A percentile compares a stretch with the other conserved stretches of the same genome.
Evolutionary conservation across 2,113 vertebrate genomes (phyloP).

Genomic region (Illadopsis cleaveri): DNA sequence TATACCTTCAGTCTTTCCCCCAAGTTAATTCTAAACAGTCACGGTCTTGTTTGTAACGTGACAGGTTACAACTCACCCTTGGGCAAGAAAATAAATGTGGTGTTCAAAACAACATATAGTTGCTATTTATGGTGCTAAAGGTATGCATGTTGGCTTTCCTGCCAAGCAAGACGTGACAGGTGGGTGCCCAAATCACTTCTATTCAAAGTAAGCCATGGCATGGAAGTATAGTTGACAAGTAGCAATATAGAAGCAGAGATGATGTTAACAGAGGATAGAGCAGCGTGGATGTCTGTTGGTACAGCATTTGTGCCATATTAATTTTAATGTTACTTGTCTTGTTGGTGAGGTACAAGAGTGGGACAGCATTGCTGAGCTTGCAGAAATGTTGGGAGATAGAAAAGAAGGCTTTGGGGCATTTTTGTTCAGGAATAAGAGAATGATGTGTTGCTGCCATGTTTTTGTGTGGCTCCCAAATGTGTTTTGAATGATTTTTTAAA

Average conservation of each 20-base stretch:
- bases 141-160: not conserved
- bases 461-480: not conserved
- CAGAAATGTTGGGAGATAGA: not conserved
- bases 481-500: not conserved
- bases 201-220: not conserved
- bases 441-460: not conserved
- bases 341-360: rapidly evolving
- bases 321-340: not conserved
- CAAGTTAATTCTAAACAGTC: not conserved
- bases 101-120: not conserved
- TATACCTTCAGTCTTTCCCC: not conserved
- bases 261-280: not conserved
- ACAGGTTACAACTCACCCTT: not conserved
- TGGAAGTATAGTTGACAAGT: not conserved
- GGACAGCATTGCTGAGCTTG: not conserved
- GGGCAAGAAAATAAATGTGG: not conserved
- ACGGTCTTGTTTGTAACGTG: not conserved
- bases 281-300: not conserved
- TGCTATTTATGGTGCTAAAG: not conserved
- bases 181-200: not conserved
- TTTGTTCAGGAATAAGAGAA: not conserved
- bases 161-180: not conserved
- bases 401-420: not conserved
- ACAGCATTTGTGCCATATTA: not conserved
- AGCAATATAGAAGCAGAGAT: not conserved